Conservation (phyloP, 2,888 invertebrate species). For the Baronia brevicornis region DNA sequence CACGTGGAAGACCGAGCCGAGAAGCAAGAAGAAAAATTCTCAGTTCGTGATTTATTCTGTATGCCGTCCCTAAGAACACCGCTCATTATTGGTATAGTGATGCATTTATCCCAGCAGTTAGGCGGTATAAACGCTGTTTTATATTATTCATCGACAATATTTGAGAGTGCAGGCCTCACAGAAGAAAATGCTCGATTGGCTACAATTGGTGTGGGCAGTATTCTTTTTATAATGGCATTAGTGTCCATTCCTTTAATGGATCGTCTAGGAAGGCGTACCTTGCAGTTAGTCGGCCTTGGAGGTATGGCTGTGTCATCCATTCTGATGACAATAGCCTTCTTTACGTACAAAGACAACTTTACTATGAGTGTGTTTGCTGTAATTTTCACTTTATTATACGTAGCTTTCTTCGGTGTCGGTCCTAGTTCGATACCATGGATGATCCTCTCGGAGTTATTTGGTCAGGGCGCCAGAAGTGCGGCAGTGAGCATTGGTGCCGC, state of each 20-base stretch:
- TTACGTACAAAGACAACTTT: slow-evolving; percentile 51
- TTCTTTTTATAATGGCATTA: slow-evolving; percentile 84
- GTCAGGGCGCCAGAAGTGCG: slow-evolving; percentile 64
- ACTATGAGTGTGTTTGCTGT: slow-evolving; percentile 68
- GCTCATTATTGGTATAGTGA: slow-evolving; percentile 63
- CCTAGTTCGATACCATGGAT: slow-evolving; percentile 74
- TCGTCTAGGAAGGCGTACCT: slow-evolving; percentile 79
- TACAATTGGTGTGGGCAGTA: slow-evolving; percentile 82
- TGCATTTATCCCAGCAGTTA: slow-evolving; percentile 69
- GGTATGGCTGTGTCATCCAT: slow-evolving; percentile 84
- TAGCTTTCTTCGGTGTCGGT: slow-evolving; percentile 68
- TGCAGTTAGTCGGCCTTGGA: slow-evolving; percentile 81
- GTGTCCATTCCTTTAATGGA: slow-evolving; percentile 86
- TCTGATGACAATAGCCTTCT: slow-evolving; percentile 77
- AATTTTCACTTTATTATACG: slow-evolving; percentile 64
- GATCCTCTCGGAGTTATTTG: slow-evolving; percentile 68
- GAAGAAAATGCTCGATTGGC: slow-evolving; percentile 78
- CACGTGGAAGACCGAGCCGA: slow-evolving; percentile 61
- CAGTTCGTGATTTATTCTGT: slow-evolving; percentile 49
- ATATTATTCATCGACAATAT: slow-evolving; percentile 82
- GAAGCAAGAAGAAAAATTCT: slow-evolving; percentile 56
- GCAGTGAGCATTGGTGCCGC: slow-evolving; percentile 68
- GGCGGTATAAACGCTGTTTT: slow-evolving; percentile 77
- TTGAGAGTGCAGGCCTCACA: slow-evolving; percentile 77
- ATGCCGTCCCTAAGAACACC: slow-evolving; percentile 51